Evolutionary conservation across 2,797 vertebrate genomes (phyloP), one percentile per base, ranked within the genome.

Genomic region (Centroberyx gerrardi): DNA sequence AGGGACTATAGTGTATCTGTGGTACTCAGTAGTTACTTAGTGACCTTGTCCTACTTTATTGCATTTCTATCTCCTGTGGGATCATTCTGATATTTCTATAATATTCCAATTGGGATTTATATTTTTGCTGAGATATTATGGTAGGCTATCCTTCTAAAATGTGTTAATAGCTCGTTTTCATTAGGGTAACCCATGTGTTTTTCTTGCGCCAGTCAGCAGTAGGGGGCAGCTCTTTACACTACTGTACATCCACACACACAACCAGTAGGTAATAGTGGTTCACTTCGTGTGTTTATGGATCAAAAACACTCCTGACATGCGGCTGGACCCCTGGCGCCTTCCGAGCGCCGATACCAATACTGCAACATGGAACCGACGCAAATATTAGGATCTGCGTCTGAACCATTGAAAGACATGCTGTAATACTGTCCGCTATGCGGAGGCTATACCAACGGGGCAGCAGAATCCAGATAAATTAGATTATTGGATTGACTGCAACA

Each of bases 401-500:
- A 60, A 52, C 13, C 31, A 1, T 5, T 46, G 2, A 42, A 5
- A 74, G 62, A 56, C 9, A 3, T 15, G 22, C 69, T 29, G 78
- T 7, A 14, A 17, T 29, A 14, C 33, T 33, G 62, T 22, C 67
- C 33, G 60, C 75, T 80, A 69, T 83, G 87, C 69, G 84, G 71
- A 87, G 82, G 72, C 74, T 56, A 22, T 22, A 56, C 79, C 15
- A 61, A 28, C 65, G 76, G 86, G 76, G 67, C 84, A 83, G 59
- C 78, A 70, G 80, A 88, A 87, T 86, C 85, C 86, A 88, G 76
- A 90, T 93, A 93, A 91, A 95, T 94, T 83, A 91, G 89, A 93
- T 95, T 94, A 95, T 92, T 94, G 94, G 95, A 95, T 95, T 95
- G 93, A 8, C 89, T 75, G 85, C 87, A 70, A 86, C 92, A 94